phyloP scores from a whole-genome alignment of 2,113 vertebrate genomes.

The Progne subis region DNA sequence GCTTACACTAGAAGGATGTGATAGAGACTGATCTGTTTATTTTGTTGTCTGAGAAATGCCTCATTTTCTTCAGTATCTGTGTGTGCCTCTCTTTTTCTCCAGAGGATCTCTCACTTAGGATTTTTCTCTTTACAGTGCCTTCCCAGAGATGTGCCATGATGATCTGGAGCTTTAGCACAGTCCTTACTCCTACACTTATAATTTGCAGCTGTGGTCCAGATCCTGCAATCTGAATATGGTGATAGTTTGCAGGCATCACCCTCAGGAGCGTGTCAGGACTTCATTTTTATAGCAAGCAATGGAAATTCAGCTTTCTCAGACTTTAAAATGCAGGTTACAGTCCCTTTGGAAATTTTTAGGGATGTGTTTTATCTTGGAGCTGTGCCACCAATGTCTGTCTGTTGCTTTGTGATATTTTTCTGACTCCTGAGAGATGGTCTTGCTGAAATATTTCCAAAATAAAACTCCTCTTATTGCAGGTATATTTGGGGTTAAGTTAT shows the following conservation, averaged over 20 bases:
- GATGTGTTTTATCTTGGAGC: conserved; percentile 18
- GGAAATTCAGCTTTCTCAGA: neutral
- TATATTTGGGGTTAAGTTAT: conserved; percentile 8
- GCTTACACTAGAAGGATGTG: neutral
- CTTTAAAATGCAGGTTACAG: neutral
- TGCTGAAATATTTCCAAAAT: conserved; percentile 21
- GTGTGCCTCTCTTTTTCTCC: neutral
- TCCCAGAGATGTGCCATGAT: neutral
- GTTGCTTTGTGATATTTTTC: neutral
- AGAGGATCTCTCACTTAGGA: neutral
- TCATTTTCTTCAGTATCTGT: neutral
- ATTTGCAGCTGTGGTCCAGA: neutral
- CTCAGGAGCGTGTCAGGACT: neutral
- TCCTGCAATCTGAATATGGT: neutral
- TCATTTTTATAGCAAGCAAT: neutral
- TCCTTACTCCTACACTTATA: neutral
- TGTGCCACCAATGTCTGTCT: neutral
- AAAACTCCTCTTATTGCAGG: neutral
- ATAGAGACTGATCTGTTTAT: neutral
- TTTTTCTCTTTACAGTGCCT: neutral
- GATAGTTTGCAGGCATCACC: neutral
- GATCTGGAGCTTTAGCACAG: neutral
- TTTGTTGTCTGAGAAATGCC: neutral
- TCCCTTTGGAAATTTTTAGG: neutral
- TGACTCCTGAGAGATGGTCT: conserved; percentile 5